These are phyloP conservation scores for Neoaliturus tenellus DNA, from an alignment of 2,888 invertebrate genomes.

Conservation along the genomic window DNA sequence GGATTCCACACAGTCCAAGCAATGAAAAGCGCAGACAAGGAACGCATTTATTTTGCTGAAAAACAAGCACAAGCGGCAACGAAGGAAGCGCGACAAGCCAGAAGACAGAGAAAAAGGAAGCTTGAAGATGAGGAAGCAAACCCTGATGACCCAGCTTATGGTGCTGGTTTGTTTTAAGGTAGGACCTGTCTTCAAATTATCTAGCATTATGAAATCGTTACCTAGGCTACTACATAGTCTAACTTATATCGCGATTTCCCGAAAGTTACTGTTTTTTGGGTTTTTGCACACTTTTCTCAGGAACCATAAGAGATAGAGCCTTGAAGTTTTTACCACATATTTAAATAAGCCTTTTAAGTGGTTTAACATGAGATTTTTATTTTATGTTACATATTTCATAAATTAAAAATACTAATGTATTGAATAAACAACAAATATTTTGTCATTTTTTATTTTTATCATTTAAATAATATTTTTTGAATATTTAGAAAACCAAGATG, in stretches of 20 bases:
- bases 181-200: slow-evolving; percentile 8
- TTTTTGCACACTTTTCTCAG: slow-evolving; percentile 10
- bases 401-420: too few species aligned
- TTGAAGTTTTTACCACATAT: slow-evolving; percentile 30
- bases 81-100: slow-evolving; percentile 30
- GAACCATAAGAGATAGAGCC: slow-evolving; percentile 15
- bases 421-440: too few species aligned
- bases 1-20: background rate
- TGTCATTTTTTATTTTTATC: too few species aligned
- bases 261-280: slow-evolving; percentile 7
- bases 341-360: slow-evolving; percentile 23
- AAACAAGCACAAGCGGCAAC: slow-evolving; percentile 27
- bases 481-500: too few species aligned
- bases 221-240: too few species aligned
- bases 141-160: slow-evolving; percentile 28
- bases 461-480: too few species aligned
- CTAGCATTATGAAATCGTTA: background rate
- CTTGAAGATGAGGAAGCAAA: slow-evolving; percentile 18
- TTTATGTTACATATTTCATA: too few species aligned
- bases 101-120: slow-evolving; percentile 4
- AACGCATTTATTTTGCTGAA: slow-evolving; percentile 19
- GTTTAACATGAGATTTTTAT: too few species aligned
- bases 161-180: slow-evolving; percentile 29
- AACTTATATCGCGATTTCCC: slow-evolving; percentile 20
- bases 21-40: slow-evolving; percentile 12